phyloP scores from a whole-genome alignment of 2,113 vertebrate genomes.

The Perca fluviatilis region DNA sequence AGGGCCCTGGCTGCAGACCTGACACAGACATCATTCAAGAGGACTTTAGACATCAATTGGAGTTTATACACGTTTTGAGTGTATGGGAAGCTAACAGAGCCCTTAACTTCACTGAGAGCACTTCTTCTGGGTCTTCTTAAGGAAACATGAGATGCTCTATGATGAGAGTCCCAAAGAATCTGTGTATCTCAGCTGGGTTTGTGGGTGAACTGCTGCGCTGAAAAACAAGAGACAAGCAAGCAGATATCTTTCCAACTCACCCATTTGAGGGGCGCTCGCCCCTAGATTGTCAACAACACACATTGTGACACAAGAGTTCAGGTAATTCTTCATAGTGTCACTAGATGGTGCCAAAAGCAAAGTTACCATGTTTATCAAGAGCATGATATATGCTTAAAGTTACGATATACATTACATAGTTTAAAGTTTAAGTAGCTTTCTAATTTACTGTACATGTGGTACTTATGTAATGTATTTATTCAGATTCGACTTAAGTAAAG shows the following conservation, averaged over 20 bases:
- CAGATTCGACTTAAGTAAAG: no score
- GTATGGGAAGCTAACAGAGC: background rate
- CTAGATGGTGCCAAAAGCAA: conserved; percentile 1
- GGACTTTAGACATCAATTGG: background rate
- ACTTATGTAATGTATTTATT: background rate
- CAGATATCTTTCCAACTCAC: background rate
- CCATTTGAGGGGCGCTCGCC: background rate
- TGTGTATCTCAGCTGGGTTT: background rate
- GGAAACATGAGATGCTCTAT: background rate
- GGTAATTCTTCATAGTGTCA: background rate
- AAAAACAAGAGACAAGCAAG: background rate
- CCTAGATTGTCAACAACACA: background rate
- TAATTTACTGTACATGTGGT: no score
- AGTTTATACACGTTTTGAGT: background rate
- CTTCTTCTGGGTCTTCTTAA: background rate
- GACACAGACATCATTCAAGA: background rate
- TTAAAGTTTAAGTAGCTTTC: no score
- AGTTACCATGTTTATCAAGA: no score
- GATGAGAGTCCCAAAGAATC: background rate
- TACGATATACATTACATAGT: background rate
- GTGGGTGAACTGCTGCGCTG: background rate
- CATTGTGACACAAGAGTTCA: background rate
- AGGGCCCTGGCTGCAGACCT: background rate
- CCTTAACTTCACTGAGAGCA: background rate
- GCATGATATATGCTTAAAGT: background rate